Conservation (phyloP, 2,888 invertebrate species). For the Agapostemon virescens region DNA sequence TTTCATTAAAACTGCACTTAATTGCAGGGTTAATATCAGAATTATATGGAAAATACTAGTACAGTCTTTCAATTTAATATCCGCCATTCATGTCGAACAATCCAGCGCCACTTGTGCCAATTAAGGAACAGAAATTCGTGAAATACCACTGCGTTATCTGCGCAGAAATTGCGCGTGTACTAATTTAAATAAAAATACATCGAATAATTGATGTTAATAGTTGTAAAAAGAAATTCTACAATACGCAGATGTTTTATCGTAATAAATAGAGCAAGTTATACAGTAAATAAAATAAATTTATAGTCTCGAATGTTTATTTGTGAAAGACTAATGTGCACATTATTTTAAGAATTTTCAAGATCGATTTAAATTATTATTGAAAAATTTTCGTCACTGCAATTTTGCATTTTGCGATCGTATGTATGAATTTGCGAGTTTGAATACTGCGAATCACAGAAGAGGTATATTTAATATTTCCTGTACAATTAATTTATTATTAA, state of each 20-base stretch:
- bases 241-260: background rate
- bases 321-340: too few relatives aligned
- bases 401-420: background rate
- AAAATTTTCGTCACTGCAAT: too few relatives aligned
- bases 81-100: background rate
- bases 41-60: background rate
- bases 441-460: background rate
- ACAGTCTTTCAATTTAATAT: background rate
- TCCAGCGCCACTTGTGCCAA: background rate
- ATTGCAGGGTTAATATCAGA: background rate
- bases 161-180: background rate
- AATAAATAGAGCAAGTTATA: background rate
- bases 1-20: background rate
- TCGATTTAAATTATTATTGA: too few relatives aligned
- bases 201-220: too few relatives aligned
- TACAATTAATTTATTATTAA: background rate
- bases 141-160: too few relatives aligned
- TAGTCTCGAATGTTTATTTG: background rate
- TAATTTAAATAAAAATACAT: background rate
- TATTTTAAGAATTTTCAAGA: too few relatives aligned
- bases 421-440: background rate
- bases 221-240: background rate
- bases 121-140: background rate
- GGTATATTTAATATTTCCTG: background rate
- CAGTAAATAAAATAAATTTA: background rate